Base-by-base conservation (phyloP, 1,140 invertebrate genomes). In the Calliopsis andreniformis region DNA sequence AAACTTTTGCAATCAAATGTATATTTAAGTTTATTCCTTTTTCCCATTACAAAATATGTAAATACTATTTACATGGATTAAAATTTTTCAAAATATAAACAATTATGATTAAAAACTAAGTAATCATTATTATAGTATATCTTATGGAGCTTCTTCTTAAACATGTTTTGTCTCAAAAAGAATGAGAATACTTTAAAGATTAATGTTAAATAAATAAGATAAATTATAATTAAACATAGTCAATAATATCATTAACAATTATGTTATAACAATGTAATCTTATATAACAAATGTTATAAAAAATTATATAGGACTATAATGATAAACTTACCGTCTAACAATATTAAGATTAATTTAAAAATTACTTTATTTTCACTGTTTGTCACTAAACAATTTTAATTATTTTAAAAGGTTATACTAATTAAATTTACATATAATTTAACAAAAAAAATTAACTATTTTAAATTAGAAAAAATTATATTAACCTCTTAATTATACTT, bases 221-320 rank as follows among this genome's bases (percentile, higher is more conserved):
- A 56, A 28, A 55, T 61, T 39, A 35, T 71, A 49, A 39, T 35
- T 25, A 14, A 70, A 61, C 2, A 20, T 7, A 49, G 8, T 51
- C 45, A 61, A 64, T 43, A 30, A 56, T 3, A 6, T 35, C 23
- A 35, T 47, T 56, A 45, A 28, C 23, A 30, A 18, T 25, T 49
- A 73, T 66, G 71, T 62, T 45, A 25, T 55, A 56, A 43, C 12
- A 32, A 20, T 56, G 16, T n/a, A 66, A 56, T 56, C 7, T 30
- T 64, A 14, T 10, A 16, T 25, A 35, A n/a, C n/a, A n/a, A 18
- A 45, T 45, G 18, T 51, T 51, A 42, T 30, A 43, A 73, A 43
- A 3, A 28, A 42, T 43, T 8, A 14, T 20, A 59, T 59, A 30
- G 2, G 63, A 14, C n/a, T 55, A 55, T 2, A 43, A 7, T 25